phyloP scores from a whole-genome alignment of 2,113 vertebrate species.

The Gallinago media region DNA sequence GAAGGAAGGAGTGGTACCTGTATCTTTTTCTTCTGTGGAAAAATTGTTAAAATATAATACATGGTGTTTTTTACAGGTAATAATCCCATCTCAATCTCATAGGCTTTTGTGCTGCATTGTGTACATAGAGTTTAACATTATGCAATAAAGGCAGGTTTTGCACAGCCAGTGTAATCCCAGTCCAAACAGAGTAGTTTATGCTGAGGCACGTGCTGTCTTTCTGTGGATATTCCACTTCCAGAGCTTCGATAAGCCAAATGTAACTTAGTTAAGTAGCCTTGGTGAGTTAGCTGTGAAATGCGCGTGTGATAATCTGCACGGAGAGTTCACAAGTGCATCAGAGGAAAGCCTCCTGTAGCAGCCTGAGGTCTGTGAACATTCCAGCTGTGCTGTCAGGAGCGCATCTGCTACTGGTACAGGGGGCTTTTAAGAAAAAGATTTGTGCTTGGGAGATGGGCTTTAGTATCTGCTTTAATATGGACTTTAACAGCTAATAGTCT shows the following conservation, averaged over 20 bases:
- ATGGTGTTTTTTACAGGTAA: neutral
- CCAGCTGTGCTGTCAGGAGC: neutral
- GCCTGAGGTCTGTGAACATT: neutral
- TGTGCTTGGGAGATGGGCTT: neutral
- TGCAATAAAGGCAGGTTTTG: neutral
- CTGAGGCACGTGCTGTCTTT: neutral
- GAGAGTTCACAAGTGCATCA: neutral
- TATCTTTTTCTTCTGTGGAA: neutral
- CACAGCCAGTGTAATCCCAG: neutral
- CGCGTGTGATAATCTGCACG: neutral
- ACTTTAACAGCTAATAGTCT: neutral
- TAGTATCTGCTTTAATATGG: neutral
- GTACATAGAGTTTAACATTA: neutral
- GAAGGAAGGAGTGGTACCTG: neutral
- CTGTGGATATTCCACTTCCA: neutral
- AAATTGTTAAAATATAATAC: neutral
- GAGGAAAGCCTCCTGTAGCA: neutral
- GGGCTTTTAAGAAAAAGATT: neutral
- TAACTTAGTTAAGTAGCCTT: neutral
- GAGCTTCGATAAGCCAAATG: rapidly evolving
- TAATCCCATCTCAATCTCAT: neutral
- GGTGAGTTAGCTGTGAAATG: neutral
- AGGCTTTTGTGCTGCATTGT: neutral
- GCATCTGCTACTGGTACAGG: neutral
- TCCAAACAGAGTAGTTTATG: neutral